Conservation (phyloP, 2,113 vertebrate species). For the Pagrus major region DNA sequence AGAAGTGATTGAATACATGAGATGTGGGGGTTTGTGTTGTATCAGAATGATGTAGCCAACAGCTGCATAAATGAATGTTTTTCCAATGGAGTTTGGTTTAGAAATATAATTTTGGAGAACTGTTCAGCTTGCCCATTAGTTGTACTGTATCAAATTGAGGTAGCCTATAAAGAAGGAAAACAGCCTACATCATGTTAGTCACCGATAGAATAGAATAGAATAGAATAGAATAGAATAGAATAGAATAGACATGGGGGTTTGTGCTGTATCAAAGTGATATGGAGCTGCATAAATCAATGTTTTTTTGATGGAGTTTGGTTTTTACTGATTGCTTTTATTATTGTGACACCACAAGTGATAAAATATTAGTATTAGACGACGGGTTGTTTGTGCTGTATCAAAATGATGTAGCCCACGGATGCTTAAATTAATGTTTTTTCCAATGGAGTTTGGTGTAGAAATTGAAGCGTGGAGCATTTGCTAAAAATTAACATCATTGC, state of each 20-base stretch:
- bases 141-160: not conserved
- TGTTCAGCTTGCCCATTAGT: no score
- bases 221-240: not conserved
- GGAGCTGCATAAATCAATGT: not conserved
- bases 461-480: not conserved
- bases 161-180: no score
- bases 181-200: not conserved
- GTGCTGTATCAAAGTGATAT: not conserved
- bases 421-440: not conserved
- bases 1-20: no score
- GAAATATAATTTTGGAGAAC: no score
- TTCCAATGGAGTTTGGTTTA: not conserved
- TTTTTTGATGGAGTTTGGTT: conserved; percentile 1
- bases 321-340: not conserved
- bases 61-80: not conserved
- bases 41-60: no score
- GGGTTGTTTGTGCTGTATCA: not conserved
- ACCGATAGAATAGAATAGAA: not conserved
- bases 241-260: not conserved
- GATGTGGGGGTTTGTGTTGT: no score
- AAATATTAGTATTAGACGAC: no score
- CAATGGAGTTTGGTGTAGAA: not conserved
- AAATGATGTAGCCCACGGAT: not conserved
- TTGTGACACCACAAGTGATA: not conserved
- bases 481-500: not conserved